Percentiles rank a stretch among this genome's conserved stretches.
phyloP scores from a whole-genome alignment of 2,113 vertebrate genomes.

The human region GRCh38 chr7:26426001-26426500 shows the following conservation, averaged over 20 bases:
- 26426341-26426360: neutral
- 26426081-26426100: neutral
- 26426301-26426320: neutral
- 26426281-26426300: neutral
- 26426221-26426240: neutral
- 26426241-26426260: neutral
- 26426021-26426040: conserved; percentile 26
- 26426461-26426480: neutral
- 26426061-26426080: conserved; percentile 60
- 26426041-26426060: conserved; percentile 43
- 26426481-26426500: neutral
- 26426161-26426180: neutral
- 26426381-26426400: neutral
- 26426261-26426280: neutral
- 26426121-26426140: conserved; percentile 15
- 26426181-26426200: neutral
- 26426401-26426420: neutral
- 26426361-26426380: neutral
- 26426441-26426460: neutral
- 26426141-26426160: neutral
- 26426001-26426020: conserved; percentile 52
- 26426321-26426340: neutral
- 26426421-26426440: neutral
- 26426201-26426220: neutral
- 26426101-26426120: neutral